phyloP scores from a whole-genome alignment of 1,140 invertebrate species.

The Tenebrio molitor region DNA sequence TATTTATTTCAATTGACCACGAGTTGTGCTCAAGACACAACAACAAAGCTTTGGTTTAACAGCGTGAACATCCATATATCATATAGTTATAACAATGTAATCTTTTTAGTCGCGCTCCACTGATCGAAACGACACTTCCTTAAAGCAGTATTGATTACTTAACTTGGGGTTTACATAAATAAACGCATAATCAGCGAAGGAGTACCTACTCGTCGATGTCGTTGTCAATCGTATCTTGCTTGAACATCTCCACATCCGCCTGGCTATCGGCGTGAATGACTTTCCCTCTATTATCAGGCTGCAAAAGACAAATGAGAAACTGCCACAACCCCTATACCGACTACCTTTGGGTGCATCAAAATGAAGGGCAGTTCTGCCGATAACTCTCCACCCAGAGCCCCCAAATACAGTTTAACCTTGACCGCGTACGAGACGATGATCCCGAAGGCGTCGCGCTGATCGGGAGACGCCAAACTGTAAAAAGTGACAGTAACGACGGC shows the following conservation, averaged over 20 bases:
- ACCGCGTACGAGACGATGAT: constrained; percentile 92
- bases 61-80: no score
- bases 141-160: no score
- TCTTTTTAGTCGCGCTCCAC: no score
- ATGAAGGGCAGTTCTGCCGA: constrained; percentile 97
- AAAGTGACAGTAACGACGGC: constrained; percentile 42
- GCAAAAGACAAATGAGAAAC: constrained; percentile 54
- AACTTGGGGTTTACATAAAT: no score
- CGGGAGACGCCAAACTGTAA: constrained; percentile 81
- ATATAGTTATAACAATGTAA: no score
- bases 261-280: constrained; percentile 74
- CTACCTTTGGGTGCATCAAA: constrained; percentile 94
- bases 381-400: constrained; percentile 94
- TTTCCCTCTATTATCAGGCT: constrained; percentile 71
- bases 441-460: constrained; percentile 88
- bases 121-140: no score
- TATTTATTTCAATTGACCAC: no score
- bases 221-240: constrained; percentile 73
- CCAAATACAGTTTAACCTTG: constrained; percentile 96
- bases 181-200: not conserved
- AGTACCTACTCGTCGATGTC: constrained; percentile 66
- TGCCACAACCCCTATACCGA: not conserved
- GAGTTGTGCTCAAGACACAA: no score
- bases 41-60: no score
- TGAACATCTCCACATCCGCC: constrained; percentile 75